Evolutionary conservation across 1,140 invertebrate genomes (phyloP).

Genomic region (Sweltsa coloradensis): DNA sequence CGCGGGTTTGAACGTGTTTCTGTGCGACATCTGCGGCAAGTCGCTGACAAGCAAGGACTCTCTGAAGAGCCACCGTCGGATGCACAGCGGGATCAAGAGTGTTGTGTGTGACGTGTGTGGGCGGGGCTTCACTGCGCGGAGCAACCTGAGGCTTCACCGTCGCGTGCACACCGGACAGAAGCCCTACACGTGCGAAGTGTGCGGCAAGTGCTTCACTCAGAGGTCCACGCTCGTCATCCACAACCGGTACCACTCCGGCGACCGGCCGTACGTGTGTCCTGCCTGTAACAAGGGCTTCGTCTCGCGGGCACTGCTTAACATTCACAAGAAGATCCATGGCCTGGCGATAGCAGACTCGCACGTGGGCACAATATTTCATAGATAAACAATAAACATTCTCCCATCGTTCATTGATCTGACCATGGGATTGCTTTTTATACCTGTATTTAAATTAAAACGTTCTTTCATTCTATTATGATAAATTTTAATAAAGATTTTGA

Average conservation of each 20-base stretch:
- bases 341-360: not conserved
- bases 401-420: not conserved
- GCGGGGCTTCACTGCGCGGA: not conserved
- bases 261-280: slow-evolving; percentile 57
- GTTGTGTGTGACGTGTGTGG: slow-evolving; percentile 7
- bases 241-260: slow-evolving; percentile 54
- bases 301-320: slow-evolving; percentile 20
- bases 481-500: no score
- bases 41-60: slow-evolving; percentile 8
- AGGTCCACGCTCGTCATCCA: slow-evolving; percentile 20
- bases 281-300: slow-evolving; percentile 22
- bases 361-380: not conserved
- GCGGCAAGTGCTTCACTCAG: slow-evolving; percentile 67
- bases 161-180: slow-evolving; percentile 33
- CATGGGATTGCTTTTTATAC: not conserved
- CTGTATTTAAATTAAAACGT: not conserved
- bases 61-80: not conserved
- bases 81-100: slow-evolving; percentile 1
- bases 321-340: slow-evolving; percentile 22
- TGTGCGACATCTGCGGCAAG: slow-evolving; percentile 53
- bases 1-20: slow-evolving; percentile 42
- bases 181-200: slow-evolving; percentile 38
- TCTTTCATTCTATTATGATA: not conserved
- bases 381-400: not conserved
- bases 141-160: slow-evolving; percentile 24